Evolutionary conservation across 2,797 vertebrate genomes (phyloP).

Genomic region (Australoheros facetus): DNA sequence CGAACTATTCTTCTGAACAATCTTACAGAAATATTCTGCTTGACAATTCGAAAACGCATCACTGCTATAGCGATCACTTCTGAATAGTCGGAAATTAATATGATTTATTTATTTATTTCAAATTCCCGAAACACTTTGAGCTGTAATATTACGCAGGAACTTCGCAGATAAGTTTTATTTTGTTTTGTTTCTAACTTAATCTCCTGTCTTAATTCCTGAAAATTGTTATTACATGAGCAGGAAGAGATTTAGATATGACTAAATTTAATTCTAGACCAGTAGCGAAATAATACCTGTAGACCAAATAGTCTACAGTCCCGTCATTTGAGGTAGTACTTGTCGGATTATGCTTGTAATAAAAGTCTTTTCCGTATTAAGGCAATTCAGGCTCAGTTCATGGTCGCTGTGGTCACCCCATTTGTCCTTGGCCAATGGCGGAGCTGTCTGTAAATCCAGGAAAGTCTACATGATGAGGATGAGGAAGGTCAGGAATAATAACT

Average conservation of each 20-base stretch:
- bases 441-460: constrained; percentile 53
- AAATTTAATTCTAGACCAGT: constrained; percentile 26
- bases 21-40: neutral
- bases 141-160: neutral
- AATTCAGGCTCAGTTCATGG: constrained; percentile 63
- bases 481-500: constrained; percentile 56
- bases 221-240: constrained; percentile 11
- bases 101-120: neutral
- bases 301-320: constrained; percentile 74
- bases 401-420: constrained; percentile 70
- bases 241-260: constrained; percentile 16
- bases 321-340: constrained; percentile 86
- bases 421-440: constrained; percentile 38
- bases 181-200: neutral
- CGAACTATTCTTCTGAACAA: neutral
- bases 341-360: constrained; percentile 89
- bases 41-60: neutral
- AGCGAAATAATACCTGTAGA: constrained; percentile 36
- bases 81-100: neutral
- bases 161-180: neutral
- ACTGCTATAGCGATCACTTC: neutral
- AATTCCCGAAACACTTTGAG: neutral
- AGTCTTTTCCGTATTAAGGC: constrained; percentile 80
- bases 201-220: neutral
- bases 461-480: constrained; percentile 44